phyloP scores from a whole-genome alignment of 2,113 vertebrate species.

The Varanus komodoensis region DNA sequence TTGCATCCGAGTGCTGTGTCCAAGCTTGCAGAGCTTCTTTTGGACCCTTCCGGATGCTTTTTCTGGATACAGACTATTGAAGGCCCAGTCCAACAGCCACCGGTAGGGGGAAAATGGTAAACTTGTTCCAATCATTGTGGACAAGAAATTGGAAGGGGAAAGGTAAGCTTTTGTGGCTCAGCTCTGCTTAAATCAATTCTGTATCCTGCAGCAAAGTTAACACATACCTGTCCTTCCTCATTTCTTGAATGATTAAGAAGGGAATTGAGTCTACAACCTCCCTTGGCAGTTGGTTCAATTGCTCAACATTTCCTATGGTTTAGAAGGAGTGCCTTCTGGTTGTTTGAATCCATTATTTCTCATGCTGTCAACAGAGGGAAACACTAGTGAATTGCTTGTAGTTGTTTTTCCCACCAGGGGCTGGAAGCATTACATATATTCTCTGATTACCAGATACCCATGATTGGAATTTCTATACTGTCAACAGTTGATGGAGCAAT shows the following conservation, averaged over 20 bases:
- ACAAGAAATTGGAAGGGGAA: too few species aligned
- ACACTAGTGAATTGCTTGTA: neutral
- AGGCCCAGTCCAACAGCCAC: too few species aligned
- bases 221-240: neutral
- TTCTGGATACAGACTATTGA: neutral
- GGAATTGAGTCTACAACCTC: neutral
- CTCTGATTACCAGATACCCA: too few species aligned
- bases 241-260: neutral
- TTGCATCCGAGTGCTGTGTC: too few species aligned
- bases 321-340: neutral
- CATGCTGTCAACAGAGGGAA: neutral
- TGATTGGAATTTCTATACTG: too few species aligned
- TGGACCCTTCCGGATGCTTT: neutral
- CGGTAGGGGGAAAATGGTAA: neutral
- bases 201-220: neutral
- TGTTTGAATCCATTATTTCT: neutral
- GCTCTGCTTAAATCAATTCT: neutral
- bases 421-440: neutral
- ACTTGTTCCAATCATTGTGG: neutral
- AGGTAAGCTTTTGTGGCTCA: neutral
- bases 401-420: neutral
- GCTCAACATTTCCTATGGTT: neutral
- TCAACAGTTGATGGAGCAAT: too few species aligned
- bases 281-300: neutral
- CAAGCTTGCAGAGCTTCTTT: neutral